Evolutionary conservation across 64 coral and sea anemone genomes (phyloP).

Genomic region (Montipora efflorescens): DNA sequence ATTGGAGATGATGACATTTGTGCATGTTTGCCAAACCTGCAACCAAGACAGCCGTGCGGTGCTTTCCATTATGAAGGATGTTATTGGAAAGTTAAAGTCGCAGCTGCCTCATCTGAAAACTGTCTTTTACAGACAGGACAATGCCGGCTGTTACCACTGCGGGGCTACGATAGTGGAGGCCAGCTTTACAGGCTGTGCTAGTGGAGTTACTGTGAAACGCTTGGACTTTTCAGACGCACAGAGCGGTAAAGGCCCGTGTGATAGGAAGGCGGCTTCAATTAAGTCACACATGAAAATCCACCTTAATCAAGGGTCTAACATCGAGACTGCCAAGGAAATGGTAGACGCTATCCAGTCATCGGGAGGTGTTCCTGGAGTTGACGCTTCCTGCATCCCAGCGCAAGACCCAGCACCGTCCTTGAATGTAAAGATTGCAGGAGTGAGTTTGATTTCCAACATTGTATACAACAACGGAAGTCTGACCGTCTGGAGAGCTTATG

Average conservation of each 20-base stretch:
- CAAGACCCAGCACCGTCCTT: background rate
- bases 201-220: slow-evolving; percentile 18
- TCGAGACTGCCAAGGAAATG: slow-evolving; percentile 18
- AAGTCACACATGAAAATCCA: slow-evolving; percentile 12
- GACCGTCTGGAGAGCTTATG: slow-evolving; percentile 38
- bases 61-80: background rate
- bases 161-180: slow-evolving; percentile 32
- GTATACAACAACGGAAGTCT: slow-evolving; percentile 33
- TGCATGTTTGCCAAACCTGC: too few species aligned
- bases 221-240: background rate
- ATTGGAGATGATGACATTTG: background rate
- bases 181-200: background rate
- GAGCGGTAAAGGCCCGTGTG: too few species aligned
- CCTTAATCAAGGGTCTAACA: slow-evolving; percentile 41
- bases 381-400: background rate
- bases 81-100: too few species aligned
- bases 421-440: slow-evolving; percentile 33
- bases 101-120: slow-evolving; percentile 34
- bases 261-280: background rate
- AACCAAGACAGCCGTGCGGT: background rate
- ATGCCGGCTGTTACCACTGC: slow-evolving; percentile 75
- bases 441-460: slow-evolving; percentile 56
- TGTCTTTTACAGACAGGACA: slow-evolving; percentile 57
- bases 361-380: slow-evolving; percentile 32
- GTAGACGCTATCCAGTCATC: background rate